Evolutionary conservation across 1,140 invertebrate species (phyloP).

Genomic region (Eurytemora carolleeae): DNA sequence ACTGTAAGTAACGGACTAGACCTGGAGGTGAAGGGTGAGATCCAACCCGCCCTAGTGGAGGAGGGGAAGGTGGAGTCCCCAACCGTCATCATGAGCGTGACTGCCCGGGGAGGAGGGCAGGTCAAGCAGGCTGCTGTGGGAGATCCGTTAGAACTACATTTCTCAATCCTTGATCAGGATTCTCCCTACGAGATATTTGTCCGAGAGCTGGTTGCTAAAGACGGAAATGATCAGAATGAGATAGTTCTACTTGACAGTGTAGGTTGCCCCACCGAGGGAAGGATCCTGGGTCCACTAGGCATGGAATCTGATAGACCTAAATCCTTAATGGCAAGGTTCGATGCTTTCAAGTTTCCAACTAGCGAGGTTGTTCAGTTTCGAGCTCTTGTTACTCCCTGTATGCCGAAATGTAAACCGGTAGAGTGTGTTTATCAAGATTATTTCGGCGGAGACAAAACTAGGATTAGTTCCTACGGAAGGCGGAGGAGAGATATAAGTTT

Average conservation of each 20-base stretch:
- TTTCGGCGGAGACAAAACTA: conserved; percentile 24
- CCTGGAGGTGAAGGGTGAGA: conserved; percentile 24
- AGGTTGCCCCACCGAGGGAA: conserved; percentile 32
- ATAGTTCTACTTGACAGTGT: conserved; percentile 31
- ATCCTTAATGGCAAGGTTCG: conserved; percentile 30
- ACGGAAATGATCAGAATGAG: conserved; percentile 31
- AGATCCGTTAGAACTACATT: conserved; percentile 31
- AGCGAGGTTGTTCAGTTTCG: conserved; percentile 35
- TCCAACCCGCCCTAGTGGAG: conserved; percentile 21
- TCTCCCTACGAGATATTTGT: conserved; percentile 37
- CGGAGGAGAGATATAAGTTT: conserved; percentile 19
- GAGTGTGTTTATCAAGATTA: conserved; percentile 28
- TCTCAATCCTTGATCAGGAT: conserved; percentile 29
- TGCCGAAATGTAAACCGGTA: conserved; percentile 31
- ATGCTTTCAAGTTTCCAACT: conserved; percentile 37
- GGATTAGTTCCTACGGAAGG: conserved; percentile 27
- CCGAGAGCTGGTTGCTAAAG: conserved; percentile 32
- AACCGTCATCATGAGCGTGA: conserved; percentile 33
- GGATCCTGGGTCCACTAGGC: conserved; percentile 29
- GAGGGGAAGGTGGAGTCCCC: conserved; percentile 32
- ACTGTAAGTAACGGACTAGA: conserved; percentile 30
- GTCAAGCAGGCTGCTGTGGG: conserved; percentile 29
- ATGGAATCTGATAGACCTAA: conserved; percentile 23
- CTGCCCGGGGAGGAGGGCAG: conserved; percentile 28
- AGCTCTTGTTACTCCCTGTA: conserved; percentile 33